These are phyloP conservation scores for Patella pellucida DNA, from an alignment of 2,888 invertebrate genomes.

Conservation along the genomic window DNA sequence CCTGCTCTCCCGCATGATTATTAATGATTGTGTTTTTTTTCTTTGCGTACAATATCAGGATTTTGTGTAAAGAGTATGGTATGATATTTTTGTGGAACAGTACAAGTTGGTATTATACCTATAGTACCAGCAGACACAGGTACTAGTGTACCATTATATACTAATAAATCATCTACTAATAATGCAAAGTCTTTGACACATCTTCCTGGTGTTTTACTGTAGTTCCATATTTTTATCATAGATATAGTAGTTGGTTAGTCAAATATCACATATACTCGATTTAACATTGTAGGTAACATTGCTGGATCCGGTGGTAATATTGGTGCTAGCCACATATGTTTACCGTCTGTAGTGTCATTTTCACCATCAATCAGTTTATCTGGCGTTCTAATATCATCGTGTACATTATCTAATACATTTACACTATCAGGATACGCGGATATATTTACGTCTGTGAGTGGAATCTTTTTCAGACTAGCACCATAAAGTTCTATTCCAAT, in stretches of 20 bases:
- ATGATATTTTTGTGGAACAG: conserved; percentile 63
- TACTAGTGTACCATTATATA: conserved; percentile 82
- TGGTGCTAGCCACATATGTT: conserved; percentile 85
- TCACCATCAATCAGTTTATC: conserved; percentile 84
- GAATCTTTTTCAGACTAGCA: conserved; percentile 77
- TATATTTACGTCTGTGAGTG: conserved; percentile 83
- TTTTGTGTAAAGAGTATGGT: conserved; percentile 70
- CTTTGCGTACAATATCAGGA: conserved; percentile 63
- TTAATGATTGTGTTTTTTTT: conserved; percentile 72
- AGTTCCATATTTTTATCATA: conserved; percentile 86
- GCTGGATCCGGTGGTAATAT: too few species aligned
- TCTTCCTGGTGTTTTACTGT: conserved; percentile 82
- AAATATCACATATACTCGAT: conserved; percentile 84
- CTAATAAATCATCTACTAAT: conserved; percentile 83
- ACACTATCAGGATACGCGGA: conserved; percentile 80
- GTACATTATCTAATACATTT: conserved; percentile 72
- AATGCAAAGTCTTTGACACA: conserved; percentile 87
- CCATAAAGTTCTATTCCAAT: conserved; percentile 85
- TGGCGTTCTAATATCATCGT: conserved; percentile 81
- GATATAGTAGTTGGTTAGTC: conserved; percentile 82
- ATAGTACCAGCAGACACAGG: conserved; percentile 53
- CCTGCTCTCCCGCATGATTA: conserved; percentile 64
- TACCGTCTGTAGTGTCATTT: conserved; percentile 77
- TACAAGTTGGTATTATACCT: conserved; percentile 64
- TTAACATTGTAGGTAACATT: too few species aligned